Conservation (phyloP, 2,888 invertebrate species). For the Ferrisia virgata region DNA sequence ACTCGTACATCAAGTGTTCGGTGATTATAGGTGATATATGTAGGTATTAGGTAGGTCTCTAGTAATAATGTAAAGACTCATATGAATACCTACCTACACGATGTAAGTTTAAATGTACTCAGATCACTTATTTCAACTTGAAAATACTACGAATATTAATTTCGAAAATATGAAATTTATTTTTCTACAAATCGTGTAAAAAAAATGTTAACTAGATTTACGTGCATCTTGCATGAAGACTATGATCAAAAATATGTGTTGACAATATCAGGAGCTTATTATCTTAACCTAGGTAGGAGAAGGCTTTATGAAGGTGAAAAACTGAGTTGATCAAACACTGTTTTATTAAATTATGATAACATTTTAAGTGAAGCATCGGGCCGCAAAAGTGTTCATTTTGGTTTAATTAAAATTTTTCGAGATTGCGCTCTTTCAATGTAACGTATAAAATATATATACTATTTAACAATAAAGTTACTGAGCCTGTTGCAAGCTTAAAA, state of each 20-base stretch:
- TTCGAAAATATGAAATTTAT: background rate
- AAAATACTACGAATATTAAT: background rate
- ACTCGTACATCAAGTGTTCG: background rate
- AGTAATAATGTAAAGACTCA: background rate
- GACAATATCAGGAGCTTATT: no score
- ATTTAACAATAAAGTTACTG: background rate
- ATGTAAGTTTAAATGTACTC: background rate
- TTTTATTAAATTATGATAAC: background rate
- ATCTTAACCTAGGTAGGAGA: background rate
- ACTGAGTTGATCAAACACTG: background rate
- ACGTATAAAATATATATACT: no score
- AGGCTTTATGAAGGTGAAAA: background rate
- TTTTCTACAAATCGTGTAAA: background rate
- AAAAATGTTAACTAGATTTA: no score
- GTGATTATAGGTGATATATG: background rate
- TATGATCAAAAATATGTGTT: no score
- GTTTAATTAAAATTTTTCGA: conserved; percentile 10
- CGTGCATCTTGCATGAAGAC: no score
- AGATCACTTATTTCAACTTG: background rate
- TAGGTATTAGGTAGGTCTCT: no score
- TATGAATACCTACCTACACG: no score
- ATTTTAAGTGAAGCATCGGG: background rate
- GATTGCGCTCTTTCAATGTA: background rate
- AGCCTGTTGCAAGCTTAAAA: background rate
- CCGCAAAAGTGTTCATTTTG: background rate